phyloP scores from a whole-genome alignment of 2,797 vertebrate genomes.

The Myotis myotis region DNA sequence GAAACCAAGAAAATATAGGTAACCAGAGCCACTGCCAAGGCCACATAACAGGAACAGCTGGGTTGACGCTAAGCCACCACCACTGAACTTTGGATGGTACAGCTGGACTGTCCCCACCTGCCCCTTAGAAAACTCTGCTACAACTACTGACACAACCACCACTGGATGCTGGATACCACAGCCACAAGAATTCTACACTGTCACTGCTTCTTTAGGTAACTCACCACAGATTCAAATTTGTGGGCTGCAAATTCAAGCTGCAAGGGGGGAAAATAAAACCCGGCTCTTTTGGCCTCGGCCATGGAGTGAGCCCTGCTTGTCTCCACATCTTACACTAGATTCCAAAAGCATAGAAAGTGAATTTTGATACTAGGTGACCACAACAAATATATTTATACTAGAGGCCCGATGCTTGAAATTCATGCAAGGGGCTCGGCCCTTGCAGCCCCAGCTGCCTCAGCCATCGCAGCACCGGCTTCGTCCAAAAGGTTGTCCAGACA shows the following conservation, averaged over 20 bases:
- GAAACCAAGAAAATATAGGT: not conserved
- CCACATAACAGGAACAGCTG: not conserved
- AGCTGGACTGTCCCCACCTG: not conserved
- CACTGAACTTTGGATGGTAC: not conserved
- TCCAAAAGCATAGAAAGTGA: not conserved
- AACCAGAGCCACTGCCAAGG: not conserved
- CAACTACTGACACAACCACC: not conserved
- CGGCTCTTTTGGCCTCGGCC: not conserved
- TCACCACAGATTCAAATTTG: not conserved
- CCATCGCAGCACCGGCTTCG: no score
- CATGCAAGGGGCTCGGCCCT: no score
- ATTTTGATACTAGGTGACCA: not conserved
- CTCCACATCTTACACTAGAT: not conserved
- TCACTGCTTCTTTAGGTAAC: not conserved
- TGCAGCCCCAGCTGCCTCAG: no score
- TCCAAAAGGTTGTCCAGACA: no score
- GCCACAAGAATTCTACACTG: not conserved
- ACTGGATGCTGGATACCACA: not conserved
- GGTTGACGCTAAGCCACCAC: not conserved
- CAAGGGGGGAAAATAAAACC: not conserved
- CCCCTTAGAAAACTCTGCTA: not conserved
- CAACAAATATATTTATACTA: not conserved
- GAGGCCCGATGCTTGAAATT: no score
- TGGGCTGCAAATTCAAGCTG: not conserved
- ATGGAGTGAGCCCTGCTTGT: not conserved